Percentiles rank a stretch among this genome's conserved stretches.
Evolutionary conservation across 2,113 vertebrate genomes (phyloP).

Genomic region (Thymallus thymallus): DNA sequence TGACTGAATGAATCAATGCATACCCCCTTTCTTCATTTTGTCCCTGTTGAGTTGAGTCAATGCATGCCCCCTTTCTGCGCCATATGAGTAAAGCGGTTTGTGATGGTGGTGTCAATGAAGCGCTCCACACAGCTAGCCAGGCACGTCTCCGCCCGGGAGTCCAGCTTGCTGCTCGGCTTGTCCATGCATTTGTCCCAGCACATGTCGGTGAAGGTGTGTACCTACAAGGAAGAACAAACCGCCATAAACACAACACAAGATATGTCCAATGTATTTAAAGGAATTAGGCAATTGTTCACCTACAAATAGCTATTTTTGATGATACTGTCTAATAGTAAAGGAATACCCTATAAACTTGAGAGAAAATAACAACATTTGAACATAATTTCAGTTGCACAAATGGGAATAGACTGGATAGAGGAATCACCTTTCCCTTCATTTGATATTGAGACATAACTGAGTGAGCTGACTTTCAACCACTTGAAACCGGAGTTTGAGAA

Average conservation of each 20-base stretch:
- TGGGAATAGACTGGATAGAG: too few species aligned
- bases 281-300: too few species aligned
- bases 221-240: constrained; percentile 61
- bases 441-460: too few species aligned
- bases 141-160: constrained; percentile 83
- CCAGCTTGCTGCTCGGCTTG: constrained; percentile 82
- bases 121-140: constrained; percentile 86
- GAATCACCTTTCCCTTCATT: too few species aligned
- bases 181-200: constrained; percentile 93
- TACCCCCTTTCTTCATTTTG: constrained; percentile 52
- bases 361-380: too few species aligned
- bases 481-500: too few species aligned
- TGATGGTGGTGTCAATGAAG: constrained; percentile 89
- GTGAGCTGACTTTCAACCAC: too few species aligned
- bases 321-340: not conserved
- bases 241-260: not conserved
- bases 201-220: constrained; percentile 87
- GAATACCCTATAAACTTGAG: not conserved
- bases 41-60: too few species aligned
- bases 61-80: constrained; percentile 78
- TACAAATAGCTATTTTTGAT: not conserved
- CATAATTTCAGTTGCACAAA: constrained; percentile 29
- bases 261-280: not conserved
- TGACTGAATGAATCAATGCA: not conserved
- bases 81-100: constrained; percentile 87